A percentile compares a stretch with the other conserved stretches of the same genome.
These are phyloP conservation scores for Acanthoscelides obtectus DNA, from an alignment of 2,888 invertebrate genomes.

Conservation along the genomic window DNA sequence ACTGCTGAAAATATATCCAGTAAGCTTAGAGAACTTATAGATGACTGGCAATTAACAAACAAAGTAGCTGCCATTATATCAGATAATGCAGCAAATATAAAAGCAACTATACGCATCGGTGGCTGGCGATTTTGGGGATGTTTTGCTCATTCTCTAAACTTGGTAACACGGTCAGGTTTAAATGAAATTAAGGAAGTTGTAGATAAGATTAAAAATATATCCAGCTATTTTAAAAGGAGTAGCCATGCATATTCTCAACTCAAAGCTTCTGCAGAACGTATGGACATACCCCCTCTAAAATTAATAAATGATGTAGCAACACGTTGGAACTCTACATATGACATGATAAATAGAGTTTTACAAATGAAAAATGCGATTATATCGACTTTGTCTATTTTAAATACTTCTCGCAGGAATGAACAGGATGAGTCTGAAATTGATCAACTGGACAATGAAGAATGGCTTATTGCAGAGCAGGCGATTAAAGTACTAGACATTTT, in stretches of 20 bases:
- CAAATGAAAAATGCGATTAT: neutral
- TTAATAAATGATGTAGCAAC: conserved; percentile 4
- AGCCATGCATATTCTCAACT: conserved; percentile 5
- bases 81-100: conserved; percentile 13
- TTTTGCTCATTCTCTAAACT: conserved; percentile 15
- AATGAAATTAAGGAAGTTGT: neutral
- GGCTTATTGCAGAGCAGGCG: neutral
- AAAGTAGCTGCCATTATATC: conserved; percentile 8
- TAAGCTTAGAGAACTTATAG: conserved; percentile 4
- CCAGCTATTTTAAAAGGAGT: conserved; percentile 5
- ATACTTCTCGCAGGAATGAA: neutral
- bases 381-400: neutral
- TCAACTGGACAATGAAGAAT: neutral
- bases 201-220: conserved; percentile 11
- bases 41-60: conserved; percentile 9
- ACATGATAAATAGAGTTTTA: neutral
- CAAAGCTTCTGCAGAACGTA: conserved; percentile 8
- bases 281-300: neutral
- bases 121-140: conserved; percentile 7
- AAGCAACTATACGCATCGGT: conserved; percentile 3
- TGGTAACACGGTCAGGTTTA: conserved; percentile 10
- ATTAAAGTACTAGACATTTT: neutral
- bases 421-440: neutral
- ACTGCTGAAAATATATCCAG: conserved; percentile 13
- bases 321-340: conserved; percentile 2